phyloP scores from a whole-genome alignment of 1,140 invertebrate species.

The Drosophila bifasciata region DNA sequence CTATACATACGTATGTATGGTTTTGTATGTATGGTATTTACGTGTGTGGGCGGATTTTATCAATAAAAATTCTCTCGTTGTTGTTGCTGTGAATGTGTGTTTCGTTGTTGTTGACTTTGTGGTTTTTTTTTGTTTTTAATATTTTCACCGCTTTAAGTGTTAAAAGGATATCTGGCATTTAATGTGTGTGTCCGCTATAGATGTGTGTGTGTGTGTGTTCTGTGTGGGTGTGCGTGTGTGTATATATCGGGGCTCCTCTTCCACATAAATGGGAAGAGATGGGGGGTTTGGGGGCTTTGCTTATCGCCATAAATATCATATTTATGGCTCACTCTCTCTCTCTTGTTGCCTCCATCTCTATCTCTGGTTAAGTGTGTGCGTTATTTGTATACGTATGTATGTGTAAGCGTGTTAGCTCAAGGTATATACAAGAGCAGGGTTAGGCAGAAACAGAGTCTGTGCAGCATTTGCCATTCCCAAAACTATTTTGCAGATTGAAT shows the following conservation, averaged over 20 bases:
- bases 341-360: neutral
- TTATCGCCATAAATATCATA: constrained; percentile 74
- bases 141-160: constrained; percentile 82
- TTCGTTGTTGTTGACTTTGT: constrained; percentile 73
- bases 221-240: constrained; percentile 1
- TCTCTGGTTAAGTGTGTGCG: constrained; percentile 14
- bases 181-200: constrained; percentile 51
- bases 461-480: too few relatives aligned
- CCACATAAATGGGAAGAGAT: neutral
- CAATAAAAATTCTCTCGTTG: constrained; percentile 69
- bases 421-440: too few relatives aligned
- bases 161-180: constrained; percentile 82
- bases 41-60: constrained; percentile 71
- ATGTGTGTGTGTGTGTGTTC: constrained; percentile 20
- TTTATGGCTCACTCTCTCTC: constrained; percentile 38
- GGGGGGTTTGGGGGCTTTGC: constrained; percentile 50
- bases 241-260: neutral
- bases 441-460: too few relatives aligned
- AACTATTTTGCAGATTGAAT: too few relatives aligned
- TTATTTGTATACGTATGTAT: too few relatives aligned
- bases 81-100: constrained; percentile 40
- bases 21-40: constrained; percentile 28
- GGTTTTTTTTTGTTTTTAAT: constrained; percentile 79
- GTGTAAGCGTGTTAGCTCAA: constrained; percentile 21
- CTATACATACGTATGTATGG: too few relatives aligned